Conservation (phyloP, 1,140 invertebrate genomes). For the Ptiloglossa arizonensis region DNA sequence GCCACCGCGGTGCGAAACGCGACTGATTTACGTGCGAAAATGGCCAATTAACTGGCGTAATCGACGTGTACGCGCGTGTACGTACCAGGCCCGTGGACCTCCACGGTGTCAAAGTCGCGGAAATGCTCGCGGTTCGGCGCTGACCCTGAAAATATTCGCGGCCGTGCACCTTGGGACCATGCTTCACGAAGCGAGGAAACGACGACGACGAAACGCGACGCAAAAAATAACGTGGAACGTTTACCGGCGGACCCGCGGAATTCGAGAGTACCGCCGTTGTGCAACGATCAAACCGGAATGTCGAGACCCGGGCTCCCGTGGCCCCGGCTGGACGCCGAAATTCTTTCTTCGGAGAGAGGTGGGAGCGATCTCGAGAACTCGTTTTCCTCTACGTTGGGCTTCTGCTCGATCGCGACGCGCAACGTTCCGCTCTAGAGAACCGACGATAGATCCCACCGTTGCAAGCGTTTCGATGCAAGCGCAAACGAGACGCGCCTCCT, state of each 20-base stretch:
- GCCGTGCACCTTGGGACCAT: conserved; percentile 12
- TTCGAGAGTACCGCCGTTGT: conserved; percentile 57
- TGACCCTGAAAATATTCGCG: conserved; percentile 17
- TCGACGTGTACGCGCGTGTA: conserved; percentile 37
- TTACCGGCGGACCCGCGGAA: conserved; percentile 23
- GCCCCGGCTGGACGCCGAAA: conserved; percentile 41
- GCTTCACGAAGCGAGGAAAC: conserved; percentile 33
- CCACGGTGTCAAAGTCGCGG: conserved; percentile 52
- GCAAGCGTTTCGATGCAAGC: too few relatives aligned
- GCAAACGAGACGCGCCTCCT: too few relatives aligned
- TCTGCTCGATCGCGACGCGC: not conserved
- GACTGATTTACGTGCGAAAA: conserved; percentile 70
- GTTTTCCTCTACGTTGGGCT: not conserved
- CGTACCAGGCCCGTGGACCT: not conserved
- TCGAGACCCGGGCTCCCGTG: conserved; percentile 36
- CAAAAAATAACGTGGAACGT: conserved; percentile 20
- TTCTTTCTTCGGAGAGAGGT: conserved; percentile 43
- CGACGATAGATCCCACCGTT: not conserved
- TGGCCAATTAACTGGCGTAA: conserved; percentile 70
- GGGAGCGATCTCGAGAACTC: not conserved
- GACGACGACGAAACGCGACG: not conserved
- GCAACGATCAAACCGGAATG: conserved; percentile 67
- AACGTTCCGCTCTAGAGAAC: not conserved
- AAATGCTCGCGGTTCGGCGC: conserved; percentile 30
- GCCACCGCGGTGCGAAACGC: conserved; percentile 50